A percentile compares a stretch with the other conserved stretches of the same genome.
phyloP scores from a whole-genome alignment of 2,113 vertebrate genomes.

The Pitta sordida region DNA sequence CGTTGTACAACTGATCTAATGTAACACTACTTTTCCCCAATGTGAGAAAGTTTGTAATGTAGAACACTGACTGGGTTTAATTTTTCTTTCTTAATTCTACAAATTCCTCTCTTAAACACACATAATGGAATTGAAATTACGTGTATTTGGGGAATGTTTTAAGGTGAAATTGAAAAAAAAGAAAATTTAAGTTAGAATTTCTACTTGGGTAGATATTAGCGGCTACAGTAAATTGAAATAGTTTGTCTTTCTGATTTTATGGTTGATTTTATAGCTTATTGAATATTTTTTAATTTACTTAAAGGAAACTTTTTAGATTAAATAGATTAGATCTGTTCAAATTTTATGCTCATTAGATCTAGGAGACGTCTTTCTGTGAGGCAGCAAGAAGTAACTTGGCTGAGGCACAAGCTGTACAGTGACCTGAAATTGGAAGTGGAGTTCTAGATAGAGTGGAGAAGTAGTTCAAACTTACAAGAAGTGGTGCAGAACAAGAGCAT shows the following conservation, averaged over 20 bases:
- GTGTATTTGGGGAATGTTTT: neutral
- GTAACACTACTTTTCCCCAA: neutral
- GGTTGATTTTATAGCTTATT: neutral
- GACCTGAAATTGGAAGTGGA: neutral
- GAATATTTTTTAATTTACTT: neutral
- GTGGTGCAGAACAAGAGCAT: neutral
- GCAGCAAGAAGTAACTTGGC: neutral
- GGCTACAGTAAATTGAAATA: neutral
- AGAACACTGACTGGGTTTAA: neutral
- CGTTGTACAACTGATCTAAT: neutral
- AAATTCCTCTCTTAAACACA: neutral
- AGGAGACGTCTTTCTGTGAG: neutral
- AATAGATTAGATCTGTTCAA: neutral
- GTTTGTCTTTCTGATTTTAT: neutral
- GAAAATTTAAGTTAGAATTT: neutral
- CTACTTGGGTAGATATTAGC: neutral
- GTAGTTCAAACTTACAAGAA: neutral
- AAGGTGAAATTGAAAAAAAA: neutral
- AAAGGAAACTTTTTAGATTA: neutral
- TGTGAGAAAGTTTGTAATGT: neutral
- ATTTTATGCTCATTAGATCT: neutral
- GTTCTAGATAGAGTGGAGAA: neutral
- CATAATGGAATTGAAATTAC: neutral
- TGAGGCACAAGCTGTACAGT: neutral
- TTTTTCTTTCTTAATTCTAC: neutral